Evolutionary conservation across 2,797 vertebrate species (phyloP).

Genomic region (Notoglanidium macrostoma): DNA sequence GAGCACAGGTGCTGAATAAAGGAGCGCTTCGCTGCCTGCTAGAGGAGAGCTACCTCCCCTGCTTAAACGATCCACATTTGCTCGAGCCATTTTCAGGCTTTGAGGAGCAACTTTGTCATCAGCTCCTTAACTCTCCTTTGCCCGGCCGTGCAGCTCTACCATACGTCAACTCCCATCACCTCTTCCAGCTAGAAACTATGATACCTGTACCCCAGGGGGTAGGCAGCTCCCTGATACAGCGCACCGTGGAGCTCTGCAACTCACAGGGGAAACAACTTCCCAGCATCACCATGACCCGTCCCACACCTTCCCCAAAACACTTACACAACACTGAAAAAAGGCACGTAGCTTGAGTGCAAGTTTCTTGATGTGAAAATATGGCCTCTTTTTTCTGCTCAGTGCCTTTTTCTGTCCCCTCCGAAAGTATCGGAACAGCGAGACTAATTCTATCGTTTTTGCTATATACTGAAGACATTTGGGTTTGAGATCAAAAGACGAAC

Average conservation of each 20-base stretch:
- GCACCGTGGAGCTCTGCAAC: conserved; percentile 51
- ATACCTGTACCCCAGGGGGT: background rate
- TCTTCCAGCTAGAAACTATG: background rate
- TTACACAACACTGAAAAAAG: conserved; percentile 26
- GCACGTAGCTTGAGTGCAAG: conserved; percentile 35
- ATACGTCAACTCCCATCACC: conserved; percentile 24
- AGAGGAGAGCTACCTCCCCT: conserved; percentile 32
- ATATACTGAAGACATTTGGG: background rate
- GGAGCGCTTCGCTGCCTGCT: conserved; percentile 42
- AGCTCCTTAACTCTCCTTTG: conserved; percentile 48
- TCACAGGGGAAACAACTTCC: conserved; percentile 49
- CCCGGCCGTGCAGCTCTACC: conserved; percentile 25
- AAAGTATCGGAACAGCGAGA: background rate
- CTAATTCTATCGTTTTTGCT: background rate
- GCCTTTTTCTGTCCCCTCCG: background rate
- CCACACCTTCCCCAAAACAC: conserved; percentile 59
- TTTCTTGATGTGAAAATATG: background rate
- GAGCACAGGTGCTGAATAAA: conserved; percentile 23
- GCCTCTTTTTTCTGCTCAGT: background rate
- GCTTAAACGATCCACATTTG: conserved; percentile 14
- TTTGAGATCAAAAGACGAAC: background rate
- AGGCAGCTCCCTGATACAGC: conserved; percentile 33
- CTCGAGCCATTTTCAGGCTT: conserved; percentile 54
- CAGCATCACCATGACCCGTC: conserved; percentile 62
- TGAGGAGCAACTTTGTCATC: conserved; percentile 49